These are phyloP conservation scores for Halictus ligatus DNA, from an alignment of 2,888 invertebrate genomes.

Conservation along the genomic window DNA sequence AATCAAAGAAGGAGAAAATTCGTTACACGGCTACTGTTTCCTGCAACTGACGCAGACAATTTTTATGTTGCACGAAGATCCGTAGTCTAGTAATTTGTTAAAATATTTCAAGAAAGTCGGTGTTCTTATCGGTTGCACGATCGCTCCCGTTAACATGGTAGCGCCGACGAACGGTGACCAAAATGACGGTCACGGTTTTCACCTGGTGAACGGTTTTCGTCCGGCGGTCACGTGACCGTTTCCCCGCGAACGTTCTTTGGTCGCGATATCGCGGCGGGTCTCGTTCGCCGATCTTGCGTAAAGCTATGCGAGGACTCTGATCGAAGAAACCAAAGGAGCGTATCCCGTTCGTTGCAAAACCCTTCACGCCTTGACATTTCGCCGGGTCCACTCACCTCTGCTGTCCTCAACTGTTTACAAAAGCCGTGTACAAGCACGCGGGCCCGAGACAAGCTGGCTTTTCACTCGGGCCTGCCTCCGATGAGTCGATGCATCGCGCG, in stretches of 20 bases:
- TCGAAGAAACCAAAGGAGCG: constrained; percentile 40
- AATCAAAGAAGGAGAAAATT: neutral
- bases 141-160: neutral
- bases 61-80: neutral
- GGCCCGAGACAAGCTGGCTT: constrained; percentile 58
- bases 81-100: neutral
- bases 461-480: constrained; percentile 69
- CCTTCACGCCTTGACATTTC: constrained; percentile 76
- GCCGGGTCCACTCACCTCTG: constrained; percentile 71
- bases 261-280: constrained; percentile 26
- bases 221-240: constrained; percentile 18
- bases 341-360: constrained; percentile 69
- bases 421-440: constrained; percentile 7
- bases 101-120: neutral
- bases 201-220: neutral
- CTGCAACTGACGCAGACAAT: neutral
- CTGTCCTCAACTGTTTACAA: constrained; percentile 63
- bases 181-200: constrained; percentile 13
- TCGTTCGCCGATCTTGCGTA: constrained; percentile 48
- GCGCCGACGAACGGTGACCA: neutral
- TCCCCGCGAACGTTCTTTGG: constrained; percentile 14
- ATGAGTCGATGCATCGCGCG: constrained; percentile 66
- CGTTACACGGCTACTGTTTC: neutral
- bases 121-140: neutral
- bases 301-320: constrained; percentile 37